Percentiles rank a stretch among this genome's conserved stretches.
Evolutionary conservation across 2,113 vertebrate genomes (phyloP).

Genomic region (Catagonus wagneri): DNA sequence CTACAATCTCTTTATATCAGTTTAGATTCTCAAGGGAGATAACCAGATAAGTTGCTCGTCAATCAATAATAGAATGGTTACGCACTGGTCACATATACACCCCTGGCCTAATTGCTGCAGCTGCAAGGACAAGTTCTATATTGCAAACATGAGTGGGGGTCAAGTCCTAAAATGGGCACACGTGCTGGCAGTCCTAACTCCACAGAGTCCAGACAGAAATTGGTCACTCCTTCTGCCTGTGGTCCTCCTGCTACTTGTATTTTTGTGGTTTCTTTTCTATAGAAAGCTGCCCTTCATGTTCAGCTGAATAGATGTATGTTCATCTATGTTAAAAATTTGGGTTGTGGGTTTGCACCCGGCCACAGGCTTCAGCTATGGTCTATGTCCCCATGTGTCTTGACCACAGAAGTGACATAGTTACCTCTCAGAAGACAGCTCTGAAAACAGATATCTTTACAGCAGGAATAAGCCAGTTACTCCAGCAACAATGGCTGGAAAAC

Average conservation of each 20-base stretch:
- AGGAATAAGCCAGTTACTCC: neutral
- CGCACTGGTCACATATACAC: neutral
- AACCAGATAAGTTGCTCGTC: constrained; percentile 13
- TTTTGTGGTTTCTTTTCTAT: constrained; percentile 37
- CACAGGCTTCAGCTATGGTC: neutral
- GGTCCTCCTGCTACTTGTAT: neutral
- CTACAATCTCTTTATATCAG: neutral
- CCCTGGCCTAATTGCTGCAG: neutral
- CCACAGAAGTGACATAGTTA: constrained; percentile 24
- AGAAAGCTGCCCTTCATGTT: constrained; percentile 29
- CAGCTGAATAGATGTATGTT: constrained; percentile 1
- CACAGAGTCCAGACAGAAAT: neutral
- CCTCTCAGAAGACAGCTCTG: constrained; percentile 20
- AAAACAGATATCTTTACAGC: neutral
- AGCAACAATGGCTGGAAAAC: neutral
- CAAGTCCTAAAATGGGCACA: neutral
- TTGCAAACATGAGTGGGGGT: neutral
- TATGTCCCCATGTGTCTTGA: constrained; percentile 5
- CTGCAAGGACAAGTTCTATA: neutral
- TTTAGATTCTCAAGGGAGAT: constrained; percentile 28
- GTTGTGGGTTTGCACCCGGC: constrained; percentile 30
- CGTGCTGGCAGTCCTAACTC: neutral
- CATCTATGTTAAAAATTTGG: constrained; percentile 24
- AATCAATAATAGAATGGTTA: constrained; percentile 8
- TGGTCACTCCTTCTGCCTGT: neutral